Base-by-base conservation (phyloP, 2,797 vertebrate species). In the Remorina albescens region DNA sequence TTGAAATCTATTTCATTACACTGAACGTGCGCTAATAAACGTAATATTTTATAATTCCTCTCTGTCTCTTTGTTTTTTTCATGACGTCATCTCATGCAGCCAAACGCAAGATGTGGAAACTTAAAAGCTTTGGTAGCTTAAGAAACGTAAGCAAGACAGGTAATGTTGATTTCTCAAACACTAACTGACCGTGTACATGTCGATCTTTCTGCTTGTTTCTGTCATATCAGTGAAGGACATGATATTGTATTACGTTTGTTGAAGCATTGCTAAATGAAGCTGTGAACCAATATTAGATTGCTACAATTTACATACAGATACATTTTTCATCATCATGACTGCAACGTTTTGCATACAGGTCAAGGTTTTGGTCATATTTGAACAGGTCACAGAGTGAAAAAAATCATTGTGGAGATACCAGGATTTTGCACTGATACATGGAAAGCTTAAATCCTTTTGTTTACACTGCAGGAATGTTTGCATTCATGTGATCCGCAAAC, bases 71-170 rank as follows among this genome's bases (percentile, higher is more conserved):
- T 67, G 67, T 19, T 3, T 47, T 71, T 69, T 73, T 78, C 50
- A 44, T 82, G 57, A 81, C 34, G 37, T 83, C 68, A 63, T 78
- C 50, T 74, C n/a, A 25, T 83, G 62, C 94, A 92, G 97, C 97
- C 90, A 98, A 97, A 90, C 96, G 97, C 92, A 98, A 97, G 96
- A 97, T 98, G 97, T 98, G 97, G 97, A 98, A 98, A 93, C 95
- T 98, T 90, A 98, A 98, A 96, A 96, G 96, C 94, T 97, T 98
- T 96, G 97, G 97, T 95, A 98, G 97, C 95, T 96, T 98, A 94
- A 97, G 97, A 95, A 98, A 98, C 95, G 95, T 98, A 93, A 97
- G 97, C 96, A 98, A 97, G 95, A 96, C 97, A 97, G 97, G 97
- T 98, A 97, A 97, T 78, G 80, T 54, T 63, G 68, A 80, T 67